Evolutionary conservation across 2,113 vertebrate genomes (phyloP), one percentile per base, ranked within the genome.

Genomic region (Fregetta grallaria): DNA sequence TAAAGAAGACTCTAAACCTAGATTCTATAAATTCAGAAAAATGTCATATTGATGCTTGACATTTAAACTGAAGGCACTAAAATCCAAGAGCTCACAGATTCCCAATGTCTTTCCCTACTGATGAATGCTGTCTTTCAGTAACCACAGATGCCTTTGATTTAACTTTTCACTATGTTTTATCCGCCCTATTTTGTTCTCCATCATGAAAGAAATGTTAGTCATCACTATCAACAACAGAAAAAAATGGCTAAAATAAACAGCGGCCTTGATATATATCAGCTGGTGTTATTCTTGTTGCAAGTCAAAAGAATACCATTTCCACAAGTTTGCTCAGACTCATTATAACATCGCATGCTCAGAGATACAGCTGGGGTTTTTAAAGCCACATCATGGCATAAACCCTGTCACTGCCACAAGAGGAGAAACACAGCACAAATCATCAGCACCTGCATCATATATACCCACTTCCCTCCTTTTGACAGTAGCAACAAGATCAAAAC

Each of bases 171-270:
- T 50, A 10, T 53, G 21, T 84, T 91, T 36, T 71, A 78, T 65
- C 59, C 19, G 4, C 40, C 38, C 25, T 68, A 58, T 80, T 96
- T 95, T 94, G 67, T 79, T 91, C 86, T 79, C 71, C 66, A 88
- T 92, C 86, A 88, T 55, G 71, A 90, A 93, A 95, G 61, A 95
- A 88, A 91, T 32, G 20, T 94, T 88, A 95, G 70, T 90, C 74
- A 96, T 91, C 74, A 45, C 15, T 85, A 94, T 38, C 44, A 80
- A 78, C 44, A 93, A 52, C 8, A 88, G 29, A 42, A 91, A 85
- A 93, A 95, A 77, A 6, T 11, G 32, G 38, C 18, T 92, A 90
- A 94, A 96, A 93, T 79, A 92, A 75, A 77, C 77, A 88, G 32
- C 88, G 50, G 30, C 20, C 82, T 78, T 90, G 59, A 65, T 90